phyloP scores from a whole-genome alignment of 2,113 vertebrate species.

The Tympanuchus pallidicinctus region DNA sequence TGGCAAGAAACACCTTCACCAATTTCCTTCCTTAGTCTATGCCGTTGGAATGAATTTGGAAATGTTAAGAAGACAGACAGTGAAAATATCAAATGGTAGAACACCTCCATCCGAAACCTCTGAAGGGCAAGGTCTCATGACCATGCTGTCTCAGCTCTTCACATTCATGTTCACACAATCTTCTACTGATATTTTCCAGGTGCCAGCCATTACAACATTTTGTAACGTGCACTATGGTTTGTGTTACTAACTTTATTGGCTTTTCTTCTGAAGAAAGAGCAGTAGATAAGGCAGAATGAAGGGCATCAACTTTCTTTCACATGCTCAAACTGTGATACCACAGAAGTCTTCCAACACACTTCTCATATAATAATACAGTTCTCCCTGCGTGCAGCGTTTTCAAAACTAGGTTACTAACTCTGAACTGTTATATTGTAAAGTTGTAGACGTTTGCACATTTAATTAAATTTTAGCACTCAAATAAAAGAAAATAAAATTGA shows the following conservation, averaged over 20 bases:
- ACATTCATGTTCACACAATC: background rate
- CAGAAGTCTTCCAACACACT: background rate
- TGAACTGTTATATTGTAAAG: background rate
- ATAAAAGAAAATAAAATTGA: background rate
- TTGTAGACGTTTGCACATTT: background rate
- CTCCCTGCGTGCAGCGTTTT: background rate
- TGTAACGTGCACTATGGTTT: conserved; percentile 39
- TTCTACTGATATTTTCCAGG: conserved; percentile 4
- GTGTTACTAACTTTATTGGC: conserved; percentile 50
- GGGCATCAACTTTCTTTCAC: conserved; percentile 46
- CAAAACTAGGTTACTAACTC: conserved; percentile 2
- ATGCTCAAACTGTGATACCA: background rate
- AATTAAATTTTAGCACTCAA: background rate
- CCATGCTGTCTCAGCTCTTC: background rate
- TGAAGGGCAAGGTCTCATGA: background rate
- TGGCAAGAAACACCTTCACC: background rate
- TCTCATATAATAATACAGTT: background rate
- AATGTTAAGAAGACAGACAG: background rate
- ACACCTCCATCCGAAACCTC: background rate
- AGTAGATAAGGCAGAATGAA: conserved; percentile 57
- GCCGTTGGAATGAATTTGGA: background rate
- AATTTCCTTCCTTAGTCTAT: fast-evolving
- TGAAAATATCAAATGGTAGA: background rate
- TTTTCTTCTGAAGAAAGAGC: conserved; percentile 64
- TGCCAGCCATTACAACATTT: conserved; percentile 40